Evolutionary conservation across 1,140 invertebrate species (phyloP), one percentile per base, ranked within the genome.

Genomic region (Odontomachus brunneus): DNA sequence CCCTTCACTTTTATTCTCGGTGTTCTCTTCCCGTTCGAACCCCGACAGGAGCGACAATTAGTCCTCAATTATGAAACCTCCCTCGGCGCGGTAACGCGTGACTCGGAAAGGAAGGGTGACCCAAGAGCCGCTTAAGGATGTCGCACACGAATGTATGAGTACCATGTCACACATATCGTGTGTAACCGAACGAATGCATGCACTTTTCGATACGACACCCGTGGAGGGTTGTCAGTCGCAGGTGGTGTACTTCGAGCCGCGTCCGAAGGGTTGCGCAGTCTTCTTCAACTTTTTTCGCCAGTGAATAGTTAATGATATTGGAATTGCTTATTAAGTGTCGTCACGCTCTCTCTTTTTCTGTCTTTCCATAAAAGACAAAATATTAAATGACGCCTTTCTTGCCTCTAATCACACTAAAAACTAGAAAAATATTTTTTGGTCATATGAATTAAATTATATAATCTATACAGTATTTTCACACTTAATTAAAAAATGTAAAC

Each of bases 31-130:
- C 24, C 57, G 67, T 84, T 75, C 69, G 73, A 80, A 67, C 57
- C 24, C 63, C 33, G 60, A 73, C 74, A 49, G 71, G 33, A 5
- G 59, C 62, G 86, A 88, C 86, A 88, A 88, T 88, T 88, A 84
- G 86, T 84, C 85, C 85, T 88, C 85, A 87, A 88, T 88, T 88
- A 88, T 87, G 86, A 87, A 87, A 87, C 86, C 82, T 82, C 85
- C 82, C 86, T 84, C 59, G 65, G 83, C 44, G 57, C 65, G 65
- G 82, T 88, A 88, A 87, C 74, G 82, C 69, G 69, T 88, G 86
- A 88, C 69, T 63, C 82, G 86, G 85, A 88, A 88, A 84, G 65
- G 69, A 82, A 87, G 86, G 82, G 86, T 80, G 73, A 26, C 53
- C 22, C 51, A 53, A 73, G 22, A 81, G 60, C 80, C 53, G 85